A percentile compares a stretch with the other conserved stretches of the same genome.
These are phyloP conservation scores for Urocolius indicus DNA, from an alignment of 2,113 vertebrate species.

Conservation along the genomic window DNA sequence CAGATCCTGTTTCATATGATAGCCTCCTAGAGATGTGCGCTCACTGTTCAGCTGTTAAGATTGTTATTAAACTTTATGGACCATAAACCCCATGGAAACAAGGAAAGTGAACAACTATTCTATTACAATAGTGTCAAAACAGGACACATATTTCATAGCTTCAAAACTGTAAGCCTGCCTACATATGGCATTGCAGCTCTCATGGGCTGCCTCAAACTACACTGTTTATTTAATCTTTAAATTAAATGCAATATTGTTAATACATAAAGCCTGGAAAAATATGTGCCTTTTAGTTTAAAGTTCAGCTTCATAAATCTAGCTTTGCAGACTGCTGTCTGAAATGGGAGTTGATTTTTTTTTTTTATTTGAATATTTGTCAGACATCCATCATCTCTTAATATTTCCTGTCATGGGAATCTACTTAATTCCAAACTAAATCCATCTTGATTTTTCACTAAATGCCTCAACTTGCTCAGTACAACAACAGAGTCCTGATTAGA, in stretches of 20 bases:
- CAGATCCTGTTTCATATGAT: conserved; percentile 46
- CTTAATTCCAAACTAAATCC: conserved; percentile 43
- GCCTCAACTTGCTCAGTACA: not conserved
- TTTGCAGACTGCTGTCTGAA: not conserved
- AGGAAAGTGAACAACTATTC: conserved; percentile 76
- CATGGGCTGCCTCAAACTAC: conserved; percentile 24
- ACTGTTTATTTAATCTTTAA: conserved; percentile 55
- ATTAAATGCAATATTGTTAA: conserved; percentile 50
- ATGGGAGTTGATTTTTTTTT: conserved; percentile 9
- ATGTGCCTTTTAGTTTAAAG: conserved; percentile 39
- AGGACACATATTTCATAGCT: conserved; percentile 76
- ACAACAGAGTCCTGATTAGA: not conserved
- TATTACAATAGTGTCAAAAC: conserved; percentile 78
- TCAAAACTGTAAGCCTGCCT: conserved; percentile 53
- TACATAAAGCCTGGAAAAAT: conserved; percentile 50
- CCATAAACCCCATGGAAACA: conserved; percentile 83
- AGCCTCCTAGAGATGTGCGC: conserved; percentile 64
- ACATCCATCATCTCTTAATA: conserved; percentile 50
- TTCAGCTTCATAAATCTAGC: conserved; percentile 42
- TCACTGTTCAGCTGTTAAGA: conserved; percentile 80
- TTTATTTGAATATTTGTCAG: conserved; percentile 48
- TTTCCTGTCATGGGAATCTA: conserved; percentile 22
- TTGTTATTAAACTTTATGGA: conserved; percentile 88
- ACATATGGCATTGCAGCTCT: not conserved
- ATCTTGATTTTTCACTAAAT: conserved; percentile 51